phyloP scores from a whole-genome alignment of 2,888 invertebrate genomes.

The Flexamia atlantica region DNA sequence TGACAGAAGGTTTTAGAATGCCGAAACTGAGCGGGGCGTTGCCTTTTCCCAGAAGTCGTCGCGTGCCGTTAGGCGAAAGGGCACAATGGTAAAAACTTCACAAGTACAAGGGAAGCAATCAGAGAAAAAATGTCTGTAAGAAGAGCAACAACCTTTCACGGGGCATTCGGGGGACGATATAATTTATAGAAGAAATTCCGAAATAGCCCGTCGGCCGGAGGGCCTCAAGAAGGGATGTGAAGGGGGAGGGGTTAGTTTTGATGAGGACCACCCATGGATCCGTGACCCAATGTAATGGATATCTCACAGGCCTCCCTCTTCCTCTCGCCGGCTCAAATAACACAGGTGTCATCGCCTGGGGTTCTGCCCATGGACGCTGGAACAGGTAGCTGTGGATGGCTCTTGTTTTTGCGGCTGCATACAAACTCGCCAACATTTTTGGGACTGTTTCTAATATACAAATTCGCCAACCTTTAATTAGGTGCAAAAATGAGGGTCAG shows the following conservation, averaged over 20 bases:
- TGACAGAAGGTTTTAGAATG: too few relatives aligned
- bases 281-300: conserved; percentile 29
- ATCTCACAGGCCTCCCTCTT: not conserved
- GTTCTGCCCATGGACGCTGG: not conserved
- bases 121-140: not conserved
- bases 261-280: conserved; percentile 2
- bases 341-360: conserved; percentile 7
- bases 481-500: too few relatives aligned
- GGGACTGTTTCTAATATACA: too few relatives aligned
- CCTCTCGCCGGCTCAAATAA: not conserved
- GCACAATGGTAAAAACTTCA: not conserved
- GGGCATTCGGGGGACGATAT: not conserved
- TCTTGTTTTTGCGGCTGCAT: too few relatives aligned
- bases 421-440: too few relatives aligned
- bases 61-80: not conserved
- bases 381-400: not conserved
- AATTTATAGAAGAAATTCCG: not conserved
- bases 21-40: too few relatives aligned
- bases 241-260: not conserved
- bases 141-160: not conserved
- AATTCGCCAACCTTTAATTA: too few relatives aligned
- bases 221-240: not conserved
- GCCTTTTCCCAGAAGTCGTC: not conserved
- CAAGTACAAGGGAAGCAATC: not conserved
- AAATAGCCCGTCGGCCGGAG: not conserved